A percentile compares a stretch with the other conserved stretches of the same genome.
Conservation (phyloP, 2,888 invertebrate genomes). For the Macrosiphum euphorbiae region DNA sequence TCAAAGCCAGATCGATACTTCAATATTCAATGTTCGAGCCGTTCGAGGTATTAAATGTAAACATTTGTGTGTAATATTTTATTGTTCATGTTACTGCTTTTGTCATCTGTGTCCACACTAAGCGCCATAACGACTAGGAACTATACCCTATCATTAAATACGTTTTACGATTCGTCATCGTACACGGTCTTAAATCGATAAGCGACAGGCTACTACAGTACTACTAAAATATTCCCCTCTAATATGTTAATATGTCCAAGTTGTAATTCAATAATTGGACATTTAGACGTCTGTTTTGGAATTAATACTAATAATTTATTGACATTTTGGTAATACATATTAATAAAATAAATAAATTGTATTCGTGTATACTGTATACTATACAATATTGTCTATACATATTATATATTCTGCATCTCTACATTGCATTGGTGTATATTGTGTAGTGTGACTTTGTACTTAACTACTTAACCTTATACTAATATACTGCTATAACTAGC, state of each 20-base stretch:
- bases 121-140: conserved; percentile 40
- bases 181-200: conserved; percentile 31
- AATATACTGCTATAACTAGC: no score
- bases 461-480: not conserved
- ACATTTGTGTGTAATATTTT: not conserved
- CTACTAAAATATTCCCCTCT: conserved; percentile 11
- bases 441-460: not conserved
- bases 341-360: not conserved
- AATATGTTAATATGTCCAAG: conserved; percentile 18
- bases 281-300: not conserved
- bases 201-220: not conserved
- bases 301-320: not conserved
- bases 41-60: not conserved
- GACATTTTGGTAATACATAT: not conserved
- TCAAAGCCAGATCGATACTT: not conserved
- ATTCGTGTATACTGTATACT: not conserved
- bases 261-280: not conserved
- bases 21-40: not conserved
- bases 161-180: conserved; percentile 47
- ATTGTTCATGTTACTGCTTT: conserved; percentile 24
- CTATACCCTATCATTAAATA: conserved; percentile 31
- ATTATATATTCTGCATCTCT: not conserved
- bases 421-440: not conserved
- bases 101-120: conserved; percentile 1
- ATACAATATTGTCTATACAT: no score